Conservation (phyloP, 1,140 invertebrate genomes). For the Megalonaias nervosa region DNA sequence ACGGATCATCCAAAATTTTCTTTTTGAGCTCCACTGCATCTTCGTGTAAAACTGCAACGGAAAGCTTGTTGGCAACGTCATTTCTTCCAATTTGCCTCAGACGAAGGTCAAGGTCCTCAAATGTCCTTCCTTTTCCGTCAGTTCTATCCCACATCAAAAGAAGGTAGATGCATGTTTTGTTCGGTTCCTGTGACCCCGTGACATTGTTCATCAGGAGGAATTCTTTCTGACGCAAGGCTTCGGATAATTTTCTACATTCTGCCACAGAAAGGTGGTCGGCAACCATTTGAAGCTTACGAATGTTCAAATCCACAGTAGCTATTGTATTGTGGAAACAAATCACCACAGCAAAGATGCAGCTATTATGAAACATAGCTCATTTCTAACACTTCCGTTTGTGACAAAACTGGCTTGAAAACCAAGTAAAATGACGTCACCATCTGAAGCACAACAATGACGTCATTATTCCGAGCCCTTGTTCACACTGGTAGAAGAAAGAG, state of each 20-base stretch:
- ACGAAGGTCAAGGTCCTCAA: conserved; percentile 48
- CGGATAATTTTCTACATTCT: conserved; percentile 47
- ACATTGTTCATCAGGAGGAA: conserved; percentile 29
- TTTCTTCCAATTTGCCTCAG: conserved; percentile 52
- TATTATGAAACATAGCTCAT: too few species aligned
- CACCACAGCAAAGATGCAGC: too few species aligned
- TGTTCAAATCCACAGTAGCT: conserved; percentile 55
- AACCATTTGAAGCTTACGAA: conserved; percentile 55
- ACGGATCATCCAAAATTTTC: conserved; percentile 53
- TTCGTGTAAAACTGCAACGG: conserved; percentile 51
- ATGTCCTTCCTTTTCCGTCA: conserved; percentile 52
- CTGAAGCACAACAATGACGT: too few species aligned
- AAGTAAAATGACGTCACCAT: too few species aligned
- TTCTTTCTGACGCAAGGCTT: conserved; percentile 40
- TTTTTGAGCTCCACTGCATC: conserved; percentile 44
- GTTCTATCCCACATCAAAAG: conserved; percentile 50
- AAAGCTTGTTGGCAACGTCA: conserved; percentile 51
- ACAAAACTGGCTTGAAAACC: too few species aligned
- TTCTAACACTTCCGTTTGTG: too few species aligned
- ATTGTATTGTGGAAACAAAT: too few species aligned
- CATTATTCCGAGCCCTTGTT: too few species aligned
- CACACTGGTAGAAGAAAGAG: too few species aligned
- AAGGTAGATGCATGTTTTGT: conserved; percentile 47
- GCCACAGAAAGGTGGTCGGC: conserved; percentile 46
- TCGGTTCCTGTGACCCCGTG: conserved; percentile 25